Evolutionary conservation across 2,113 vertebrate species (phyloP).

Genomic region (Carassius carassius): DNA sequence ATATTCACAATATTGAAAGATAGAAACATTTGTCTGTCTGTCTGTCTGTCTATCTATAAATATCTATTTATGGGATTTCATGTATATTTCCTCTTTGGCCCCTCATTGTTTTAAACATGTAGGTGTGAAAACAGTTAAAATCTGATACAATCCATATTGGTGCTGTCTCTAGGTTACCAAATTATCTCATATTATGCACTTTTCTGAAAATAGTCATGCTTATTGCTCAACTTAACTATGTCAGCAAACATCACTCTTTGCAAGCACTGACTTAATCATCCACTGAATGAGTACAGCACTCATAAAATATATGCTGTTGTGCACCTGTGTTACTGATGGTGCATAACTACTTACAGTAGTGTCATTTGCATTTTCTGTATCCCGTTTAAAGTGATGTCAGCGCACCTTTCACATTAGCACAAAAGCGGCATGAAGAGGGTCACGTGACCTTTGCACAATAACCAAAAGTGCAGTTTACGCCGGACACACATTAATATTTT

Average conservation of each 20-base stretch:
- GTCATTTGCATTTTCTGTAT: conserved; percentile 30
- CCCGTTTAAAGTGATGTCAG: conserved; percentile 16
- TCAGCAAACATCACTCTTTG: background rate
- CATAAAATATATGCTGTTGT: background rate
- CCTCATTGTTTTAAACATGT: background rate
- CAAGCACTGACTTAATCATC: background rate
- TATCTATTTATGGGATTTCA: no score
- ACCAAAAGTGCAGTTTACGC: background rate
- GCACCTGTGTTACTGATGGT: background rate
- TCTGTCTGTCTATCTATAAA: no score
- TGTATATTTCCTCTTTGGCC: no score
- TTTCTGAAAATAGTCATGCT: background rate
- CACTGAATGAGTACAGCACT: background rate
- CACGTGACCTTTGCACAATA: conserved; percentile 16
- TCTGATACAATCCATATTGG: background rate
- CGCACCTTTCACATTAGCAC: background rate
- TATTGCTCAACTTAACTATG: background rate
- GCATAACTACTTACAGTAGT: background rate
- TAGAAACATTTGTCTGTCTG: no score
- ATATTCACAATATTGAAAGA: no score
- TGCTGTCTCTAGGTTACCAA: background rate
- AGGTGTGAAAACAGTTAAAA: background rate
- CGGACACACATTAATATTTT: background rate
- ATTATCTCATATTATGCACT: background rate
- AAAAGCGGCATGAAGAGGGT: conserved; percentile 24